phyloP scores from a whole-genome alignment of 2,113 vertebrate genomes.

The Nibea coibor region DNA sequence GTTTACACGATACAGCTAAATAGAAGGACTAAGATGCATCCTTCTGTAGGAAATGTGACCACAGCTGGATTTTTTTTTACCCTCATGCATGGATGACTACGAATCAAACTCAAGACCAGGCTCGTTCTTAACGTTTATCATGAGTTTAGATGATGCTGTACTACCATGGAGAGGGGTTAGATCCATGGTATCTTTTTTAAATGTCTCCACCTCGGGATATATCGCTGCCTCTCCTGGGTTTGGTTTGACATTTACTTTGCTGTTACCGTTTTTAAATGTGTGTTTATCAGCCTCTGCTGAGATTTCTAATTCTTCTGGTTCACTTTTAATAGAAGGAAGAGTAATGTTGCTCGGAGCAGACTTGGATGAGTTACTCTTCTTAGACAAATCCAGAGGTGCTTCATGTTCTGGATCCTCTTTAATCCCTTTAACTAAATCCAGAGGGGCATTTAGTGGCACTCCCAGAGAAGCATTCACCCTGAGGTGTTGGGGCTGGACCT shows the following conservation, averaged over 20 bases:
- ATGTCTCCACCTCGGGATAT: background rate
- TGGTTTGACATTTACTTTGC: background rate
- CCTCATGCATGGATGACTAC: background rate
- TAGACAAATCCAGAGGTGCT: conserved; percentile 71
- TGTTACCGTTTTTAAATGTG: background rate
- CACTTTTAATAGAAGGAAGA: conserved; percentile 52
- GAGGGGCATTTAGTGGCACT: background rate
- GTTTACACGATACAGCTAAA: background rate
- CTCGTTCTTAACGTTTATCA: conserved; percentile 56
- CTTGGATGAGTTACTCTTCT: background rate
- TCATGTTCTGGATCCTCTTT: conserved; percentile 13
- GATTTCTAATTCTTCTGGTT: conserved; percentile 46
- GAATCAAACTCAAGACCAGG: background rate
- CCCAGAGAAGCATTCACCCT: background rate
- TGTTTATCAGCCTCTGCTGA: conserved; percentile 16
- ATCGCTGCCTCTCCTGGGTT: background rate
- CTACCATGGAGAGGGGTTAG: background rate
- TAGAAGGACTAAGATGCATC: background rate
- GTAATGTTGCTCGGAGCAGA: background rate
- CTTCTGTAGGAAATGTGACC: background rate
- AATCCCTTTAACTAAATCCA: conserved; percentile 21
- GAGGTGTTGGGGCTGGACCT: conserved; percentile 1
- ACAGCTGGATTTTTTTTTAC: background rate
- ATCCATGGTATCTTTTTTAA: conserved; percentile 9
- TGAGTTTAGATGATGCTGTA: background rate